Base-by-base conservation (phyloP, 2,113 vertebrate species). In the Agapornis roseicollis region DNA sequence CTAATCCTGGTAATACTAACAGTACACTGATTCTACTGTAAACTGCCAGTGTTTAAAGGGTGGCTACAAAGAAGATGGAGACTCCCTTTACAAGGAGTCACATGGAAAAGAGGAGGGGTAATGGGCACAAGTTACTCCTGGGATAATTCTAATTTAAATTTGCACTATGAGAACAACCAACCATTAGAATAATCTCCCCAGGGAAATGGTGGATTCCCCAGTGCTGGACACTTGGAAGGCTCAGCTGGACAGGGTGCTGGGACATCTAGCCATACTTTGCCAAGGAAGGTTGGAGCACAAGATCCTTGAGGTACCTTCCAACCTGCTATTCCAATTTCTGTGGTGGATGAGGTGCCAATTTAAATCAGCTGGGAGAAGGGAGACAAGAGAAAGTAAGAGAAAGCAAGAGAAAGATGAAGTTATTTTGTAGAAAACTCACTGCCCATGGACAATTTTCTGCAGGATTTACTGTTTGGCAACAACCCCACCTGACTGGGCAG, bases 401-500 rank as follows among this genome's bases (percentile, higher is more conserved):
- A n/a, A n/a, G n/a, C n/a, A n/a, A 46, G 17, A 25, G 14, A 66
- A 72, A 53, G 37, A 29, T 13, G 24, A 14, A 7, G 8, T 6
- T 68, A 10, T 20, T 37, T 8, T 29, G 50, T 13, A 29, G 42
- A 53, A 66, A 63, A 33, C 18, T 19, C 31, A 4, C 18, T 22
- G 31, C 53, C 41, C 25, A 15, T 9, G 19, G 50, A 2, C 5
- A 2, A 18, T 61, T 78, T n/a, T 13, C 39, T 56, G 37, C 19
- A 17, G 3, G 2, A 23, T 41, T 23, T 18, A 8, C 37, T 23
- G 31, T 18, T 46, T 12, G 25, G 42, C 64, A 72, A 11, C 41
- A 52, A 15, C 11, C 1, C 2, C 53, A 17, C 33, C 29, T 14
- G 7, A 35, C 24, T 22, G 1, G 0, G 11, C n/a, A 19, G 23